A percentile compares a stretch with the other conserved stretches of the same genome.
Evolutionary conservation across 2,888 invertebrate species (phyloP).

Genomic region (Cheilosia soror): DNA sequence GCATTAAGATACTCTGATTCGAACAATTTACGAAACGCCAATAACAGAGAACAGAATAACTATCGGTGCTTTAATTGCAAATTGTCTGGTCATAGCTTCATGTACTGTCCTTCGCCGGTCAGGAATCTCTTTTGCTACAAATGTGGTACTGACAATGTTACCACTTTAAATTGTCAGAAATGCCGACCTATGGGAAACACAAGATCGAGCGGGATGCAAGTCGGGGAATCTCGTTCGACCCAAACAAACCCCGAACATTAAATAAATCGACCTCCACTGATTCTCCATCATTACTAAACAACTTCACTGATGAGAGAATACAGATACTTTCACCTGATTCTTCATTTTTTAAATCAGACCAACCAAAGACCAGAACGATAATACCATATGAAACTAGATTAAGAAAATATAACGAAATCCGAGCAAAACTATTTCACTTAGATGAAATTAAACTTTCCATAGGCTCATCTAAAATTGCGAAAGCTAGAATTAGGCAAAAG

Average conservation of each 20-base stretch:
- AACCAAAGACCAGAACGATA: background rate
- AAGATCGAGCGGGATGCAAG: background rate
- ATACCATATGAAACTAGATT: background rate
- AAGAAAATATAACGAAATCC: background rate
- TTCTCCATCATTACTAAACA: background rate
- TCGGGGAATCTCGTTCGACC: slow-evolving; percentile 2
- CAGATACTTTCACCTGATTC: background rate
- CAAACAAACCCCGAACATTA: no score
- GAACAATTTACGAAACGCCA: background rate
- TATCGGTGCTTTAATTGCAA: background rate
- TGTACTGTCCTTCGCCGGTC: background rate
- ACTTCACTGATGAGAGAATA: background rate
- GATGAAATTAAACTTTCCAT: background rate
- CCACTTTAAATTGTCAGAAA: background rate
- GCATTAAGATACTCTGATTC: background rate
- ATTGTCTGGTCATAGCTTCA: background rate
- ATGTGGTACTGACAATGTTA: background rate
- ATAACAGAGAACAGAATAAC: background rate
- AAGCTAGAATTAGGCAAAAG: no score
- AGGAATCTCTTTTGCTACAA: slow-evolving; percentile 1
- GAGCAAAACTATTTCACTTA: background rate
- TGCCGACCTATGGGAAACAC: slow-evolving; percentile 1
- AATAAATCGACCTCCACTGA: background rate
- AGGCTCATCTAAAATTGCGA: background rate
- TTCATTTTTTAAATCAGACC: background rate